A percentile compares a stretch with the other conserved stretches of the same genome.
Evolutionary conservation across 2,113 vertebrate genomes (phyloP).

Genomic region (Macroglossus sobrinus): DNA sequence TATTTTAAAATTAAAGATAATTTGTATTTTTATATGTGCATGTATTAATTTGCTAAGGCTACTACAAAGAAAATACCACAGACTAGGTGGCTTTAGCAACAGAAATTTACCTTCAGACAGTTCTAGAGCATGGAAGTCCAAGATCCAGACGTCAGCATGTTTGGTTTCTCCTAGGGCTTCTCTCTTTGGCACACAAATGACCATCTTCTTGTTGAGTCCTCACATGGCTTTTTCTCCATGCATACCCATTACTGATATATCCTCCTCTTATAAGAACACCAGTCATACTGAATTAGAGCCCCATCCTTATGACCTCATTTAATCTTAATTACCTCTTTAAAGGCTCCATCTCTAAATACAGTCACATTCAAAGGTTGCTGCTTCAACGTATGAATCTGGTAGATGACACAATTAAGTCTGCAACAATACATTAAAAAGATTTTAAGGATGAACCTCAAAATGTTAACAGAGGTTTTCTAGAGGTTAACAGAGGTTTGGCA

Average conservation of each 20-base stretch:
- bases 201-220: neutral
- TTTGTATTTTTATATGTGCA: neutral
- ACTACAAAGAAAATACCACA: neutral
- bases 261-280: neutral
- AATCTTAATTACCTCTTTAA: neutral
- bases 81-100: neutral
- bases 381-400: neutral
- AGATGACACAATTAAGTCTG: neutral
- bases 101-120: neutral
- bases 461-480: neutral
- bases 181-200: neutral
- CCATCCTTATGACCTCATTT: neutral
- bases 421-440: neutral
- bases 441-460: neutral
- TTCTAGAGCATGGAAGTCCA: neutral
- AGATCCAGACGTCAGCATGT: neutral
- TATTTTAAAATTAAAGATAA: conserved; percentile 40
- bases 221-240: neutral
- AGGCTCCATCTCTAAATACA: neutral
- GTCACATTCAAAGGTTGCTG: neutral
- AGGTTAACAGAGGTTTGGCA: neutral
- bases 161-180: neutral
- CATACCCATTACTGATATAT: neutral
- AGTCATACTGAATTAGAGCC: neutral
- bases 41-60: neutral